These are phyloP conservation scores for Drosophila watanabei DNA, from an alignment of 1,140 invertebrate species.

Conservation along the genomic window DNA sequence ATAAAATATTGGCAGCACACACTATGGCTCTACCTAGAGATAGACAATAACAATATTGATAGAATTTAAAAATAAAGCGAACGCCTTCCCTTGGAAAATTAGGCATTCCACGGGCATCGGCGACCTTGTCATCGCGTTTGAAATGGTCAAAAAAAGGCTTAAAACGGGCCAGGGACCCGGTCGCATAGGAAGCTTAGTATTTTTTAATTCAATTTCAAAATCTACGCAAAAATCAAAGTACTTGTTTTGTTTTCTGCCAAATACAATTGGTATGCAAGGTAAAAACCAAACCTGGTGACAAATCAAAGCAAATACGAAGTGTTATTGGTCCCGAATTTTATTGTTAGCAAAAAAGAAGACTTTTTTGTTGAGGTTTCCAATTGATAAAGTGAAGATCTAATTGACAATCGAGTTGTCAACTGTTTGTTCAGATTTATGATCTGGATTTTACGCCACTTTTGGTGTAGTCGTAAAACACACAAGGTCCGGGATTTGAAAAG, in stretches of 20 bases:
- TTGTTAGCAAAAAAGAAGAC: background rate
- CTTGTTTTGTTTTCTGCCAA: constrained; percentile 17
- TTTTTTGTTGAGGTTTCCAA: constrained; percentile 14
- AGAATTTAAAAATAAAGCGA: constrained; percentile 32
- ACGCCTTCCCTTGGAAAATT: constrained; percentile 25
- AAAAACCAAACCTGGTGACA: constrained; percentile 36
- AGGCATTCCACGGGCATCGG: constrained; percentile 41
- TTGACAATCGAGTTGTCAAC: constrained; percentile 56
- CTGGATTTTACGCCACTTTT: constrained; percentile 35
- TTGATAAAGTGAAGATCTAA: constrained; percentile 60
- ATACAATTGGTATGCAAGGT: constrained; percentile 45
- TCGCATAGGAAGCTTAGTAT: constrained; percentile 20
- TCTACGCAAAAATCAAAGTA: constrained; percentile 30
- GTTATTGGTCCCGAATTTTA: constrained; percentile 50
- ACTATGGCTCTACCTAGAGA: constrained; percentile 10
- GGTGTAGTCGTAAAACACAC: constrained; percentile 8
- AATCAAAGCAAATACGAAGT: constrained; percentile 47
- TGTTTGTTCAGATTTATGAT: constrained; percentile 40
- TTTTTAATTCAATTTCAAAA: constrained; percentile 31
- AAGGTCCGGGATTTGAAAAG: constrained; percentile 14
- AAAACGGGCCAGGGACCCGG: constrained; percentile 37
- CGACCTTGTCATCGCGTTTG: constrained; percentile 39
- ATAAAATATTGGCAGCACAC: constrained; percentile 45
- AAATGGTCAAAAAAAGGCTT: constrained; percentile 38
- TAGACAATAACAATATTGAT: constrained; percentile 26